These are phyloP conservation scores for Cydia splendana DNA, from an alignment of 1,140 invertebrate genomes.

Conservation along the genomic window DNA sequence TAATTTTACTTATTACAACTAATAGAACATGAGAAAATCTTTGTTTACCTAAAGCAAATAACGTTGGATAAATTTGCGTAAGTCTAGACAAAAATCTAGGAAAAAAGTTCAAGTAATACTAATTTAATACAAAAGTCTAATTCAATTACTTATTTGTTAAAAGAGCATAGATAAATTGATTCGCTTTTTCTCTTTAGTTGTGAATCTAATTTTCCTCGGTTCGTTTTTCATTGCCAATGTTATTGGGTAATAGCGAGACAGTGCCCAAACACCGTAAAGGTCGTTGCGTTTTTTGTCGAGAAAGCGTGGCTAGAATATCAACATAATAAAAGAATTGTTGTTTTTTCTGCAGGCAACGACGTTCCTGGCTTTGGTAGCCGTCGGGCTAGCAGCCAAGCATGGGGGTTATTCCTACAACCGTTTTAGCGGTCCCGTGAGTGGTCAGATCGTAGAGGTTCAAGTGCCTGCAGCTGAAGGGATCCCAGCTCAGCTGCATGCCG, in stretches of 20 bases:
- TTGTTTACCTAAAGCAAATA: slow-evolving; percentile 22
- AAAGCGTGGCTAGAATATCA: slow-evolving; percentile 33
- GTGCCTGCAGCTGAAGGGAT: slow-evolving; percentile 72
- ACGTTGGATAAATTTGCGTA: neutral
- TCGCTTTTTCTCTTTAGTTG: neutral
- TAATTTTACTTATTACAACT: too few species aligned
- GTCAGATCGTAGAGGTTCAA: slow-evolving; percentile 77
- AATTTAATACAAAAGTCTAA: neutral
- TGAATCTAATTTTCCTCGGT: slow-evolving; percentile 46
- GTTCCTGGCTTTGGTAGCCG: slow-evolving; percentile 48
- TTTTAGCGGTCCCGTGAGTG: slow-evolving; percentile 84
- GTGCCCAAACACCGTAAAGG: slow-evolving; percentile 60
- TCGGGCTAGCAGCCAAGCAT: slow-evolving; percentile 53
- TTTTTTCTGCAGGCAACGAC: slow-evolving; percentile 51
- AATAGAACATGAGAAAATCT: neutral
- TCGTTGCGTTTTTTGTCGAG: slow-evolving; percentile 47
- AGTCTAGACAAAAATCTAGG: neutral
- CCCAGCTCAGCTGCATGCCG: slow-evolving; percentile 78
- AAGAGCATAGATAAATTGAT: slow-evolving; percentile 12
- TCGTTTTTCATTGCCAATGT: slow-evolving; percentile 63
- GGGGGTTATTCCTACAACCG: slow-evolving; percentile 83
- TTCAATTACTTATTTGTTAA: slow-evolving; percentile 1
- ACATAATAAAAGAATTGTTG: slow-evolving; percentile 4
- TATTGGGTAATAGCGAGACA: slow-evolving; percentile 51
- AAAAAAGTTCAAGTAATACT: neutral